phyloP scores from a whole-genome alignment of 2,797 vertebrate genomes.

The Platyrinchus mystaceus region DNA sequence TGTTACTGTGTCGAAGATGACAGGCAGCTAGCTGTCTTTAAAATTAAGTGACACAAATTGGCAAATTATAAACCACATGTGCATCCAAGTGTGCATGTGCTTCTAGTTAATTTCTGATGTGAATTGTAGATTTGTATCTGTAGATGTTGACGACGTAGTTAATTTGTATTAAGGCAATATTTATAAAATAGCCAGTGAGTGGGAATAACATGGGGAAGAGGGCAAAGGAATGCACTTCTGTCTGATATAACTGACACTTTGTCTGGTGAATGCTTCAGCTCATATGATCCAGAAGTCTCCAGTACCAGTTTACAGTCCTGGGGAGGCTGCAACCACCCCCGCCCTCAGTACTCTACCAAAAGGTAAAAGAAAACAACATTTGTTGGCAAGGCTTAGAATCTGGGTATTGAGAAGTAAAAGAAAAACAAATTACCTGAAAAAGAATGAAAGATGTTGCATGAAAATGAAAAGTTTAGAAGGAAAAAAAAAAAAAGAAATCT shows the following conservation, averaged over 20 bases:
- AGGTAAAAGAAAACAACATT: background rate
- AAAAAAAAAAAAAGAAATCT: background rate
- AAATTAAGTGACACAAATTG: background rate
- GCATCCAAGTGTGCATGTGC: background rate
- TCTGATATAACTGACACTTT: background rate
- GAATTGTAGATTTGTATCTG: background rate
- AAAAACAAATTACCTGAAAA: background rate
- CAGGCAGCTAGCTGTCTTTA: background rate
- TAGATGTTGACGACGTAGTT: background rate
- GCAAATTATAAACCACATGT: background rate
- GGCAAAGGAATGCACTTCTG: background rate
- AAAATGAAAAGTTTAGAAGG: background rate
- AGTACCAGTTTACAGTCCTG: background rate
- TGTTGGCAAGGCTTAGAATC: background rate
- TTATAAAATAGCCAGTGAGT: background rate
- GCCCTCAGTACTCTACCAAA: background rate
- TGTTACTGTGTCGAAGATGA: background rate
- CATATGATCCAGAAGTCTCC: background rate
- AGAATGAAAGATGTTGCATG: background rate
- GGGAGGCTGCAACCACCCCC: background rate
- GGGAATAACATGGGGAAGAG: background rate
- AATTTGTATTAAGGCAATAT: background rate
- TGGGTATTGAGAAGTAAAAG: background rate
- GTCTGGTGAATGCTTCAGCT: background rate
- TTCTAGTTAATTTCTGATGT: background rate